Evolutionary conservation across 2,113 vertebrate genomes (phyloP).

Genomic region (Suricata suricatta): DNA sequence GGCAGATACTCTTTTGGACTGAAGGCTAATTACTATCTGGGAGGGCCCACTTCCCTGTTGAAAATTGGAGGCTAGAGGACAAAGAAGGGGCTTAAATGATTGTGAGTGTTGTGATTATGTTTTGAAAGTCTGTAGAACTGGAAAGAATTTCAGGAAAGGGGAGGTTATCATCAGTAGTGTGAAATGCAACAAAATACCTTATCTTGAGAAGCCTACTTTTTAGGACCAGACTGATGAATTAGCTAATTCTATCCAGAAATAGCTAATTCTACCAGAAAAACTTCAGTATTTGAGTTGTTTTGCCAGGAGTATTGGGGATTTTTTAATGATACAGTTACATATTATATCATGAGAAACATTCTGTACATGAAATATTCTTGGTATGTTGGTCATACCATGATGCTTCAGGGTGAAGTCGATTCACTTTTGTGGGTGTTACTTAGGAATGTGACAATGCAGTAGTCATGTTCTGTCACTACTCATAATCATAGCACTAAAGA

Average conservation of each 20-base stretch:
- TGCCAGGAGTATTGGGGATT: neutral
- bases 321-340: neutral
- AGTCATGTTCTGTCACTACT: neutral
- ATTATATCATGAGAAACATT: neutral
- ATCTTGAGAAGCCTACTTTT: neutral
- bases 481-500: neutral
- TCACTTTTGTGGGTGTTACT: neutral
- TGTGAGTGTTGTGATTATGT: neutral
- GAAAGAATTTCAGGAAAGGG: neutral
- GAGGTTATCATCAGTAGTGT: neutral
- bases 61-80: neutral
- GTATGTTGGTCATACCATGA: neutral
- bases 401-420: conserved; percentile 3
- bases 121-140: neutral
- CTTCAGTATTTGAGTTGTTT: neutral
- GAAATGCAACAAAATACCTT: neutral
- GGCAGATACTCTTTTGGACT: neutral
- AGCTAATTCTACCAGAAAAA: neutral
- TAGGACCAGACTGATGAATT: neutral
- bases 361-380: neutral
- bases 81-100: neutral
- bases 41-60: neutral
- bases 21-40: neutral
- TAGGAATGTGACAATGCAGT: neutral
- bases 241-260: neutral